These are phyloP conservation scores for Beris morrisii DNA, from an alignment of 2,888 invertebrate genomes.

Conservation along the genomic window DNA sequence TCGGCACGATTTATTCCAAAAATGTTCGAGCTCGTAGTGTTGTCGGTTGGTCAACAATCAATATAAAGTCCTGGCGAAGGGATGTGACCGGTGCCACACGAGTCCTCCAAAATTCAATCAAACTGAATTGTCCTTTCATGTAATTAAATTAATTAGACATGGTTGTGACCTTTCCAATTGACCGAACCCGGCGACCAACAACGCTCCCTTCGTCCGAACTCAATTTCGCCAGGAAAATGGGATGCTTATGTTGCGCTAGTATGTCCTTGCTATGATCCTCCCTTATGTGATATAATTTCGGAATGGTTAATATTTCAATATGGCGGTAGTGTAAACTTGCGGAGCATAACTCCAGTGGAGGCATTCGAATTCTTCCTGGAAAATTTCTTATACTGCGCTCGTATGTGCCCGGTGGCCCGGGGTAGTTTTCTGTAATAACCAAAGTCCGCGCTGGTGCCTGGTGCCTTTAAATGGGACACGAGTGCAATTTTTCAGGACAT, in stretches of 20 bases:
- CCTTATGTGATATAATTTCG: constrained; percentile 1
- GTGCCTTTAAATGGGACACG: constrained; percentile 29
- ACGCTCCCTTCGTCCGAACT: no score
- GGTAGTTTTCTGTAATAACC: constrained; percentile 26
- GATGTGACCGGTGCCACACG: constrained; percentile 5
- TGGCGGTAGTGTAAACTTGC: background rate
- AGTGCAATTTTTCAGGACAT: constrained; percentile 38
- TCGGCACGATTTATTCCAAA: constrained; percentile 33
- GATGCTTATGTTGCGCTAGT: no score
- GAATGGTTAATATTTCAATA: no score
- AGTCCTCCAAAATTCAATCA: constrained; percentile 38
- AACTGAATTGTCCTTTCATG: constrained; percentile 39
- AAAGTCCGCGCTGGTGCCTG: constrained; percentile 29
- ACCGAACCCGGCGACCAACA: constrained; percentile 13
- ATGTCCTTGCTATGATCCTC: no score
- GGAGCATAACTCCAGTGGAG: background rate
- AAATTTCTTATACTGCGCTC: background rate
- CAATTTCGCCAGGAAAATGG: no score
- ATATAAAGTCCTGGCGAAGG: constrained; percentile 15
- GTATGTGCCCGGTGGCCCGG: constrained; percentile 2
- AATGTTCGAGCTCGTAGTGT: background rate
- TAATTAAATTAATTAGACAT: constrained; percentile 41
- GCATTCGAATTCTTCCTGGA: background rate
- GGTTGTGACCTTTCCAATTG: constrained; percentile 37
- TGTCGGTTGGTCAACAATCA: constrained; percentile 13